A percentile compares a stretch with the other conserved stretches of the same genome.
phyloP scores from a whole-genome alignment of 2,113 vertebrate species.

The Marmota monax region DNA sequence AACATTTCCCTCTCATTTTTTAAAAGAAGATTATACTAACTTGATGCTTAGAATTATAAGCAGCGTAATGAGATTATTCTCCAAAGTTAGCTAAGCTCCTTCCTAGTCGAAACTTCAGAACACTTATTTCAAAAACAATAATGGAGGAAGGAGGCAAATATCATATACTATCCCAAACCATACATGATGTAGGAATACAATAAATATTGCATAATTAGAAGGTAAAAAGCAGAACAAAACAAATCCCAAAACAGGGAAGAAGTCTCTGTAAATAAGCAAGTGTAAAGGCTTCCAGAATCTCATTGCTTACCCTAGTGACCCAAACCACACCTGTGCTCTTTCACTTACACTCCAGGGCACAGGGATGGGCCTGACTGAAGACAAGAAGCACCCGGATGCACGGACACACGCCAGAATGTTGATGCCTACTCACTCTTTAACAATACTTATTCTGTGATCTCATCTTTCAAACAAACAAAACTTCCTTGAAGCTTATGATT shows the following conservation, averaged over 20 bases:
- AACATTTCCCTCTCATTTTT: neutral
- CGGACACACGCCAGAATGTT: neutral
- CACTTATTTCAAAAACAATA: neutral
- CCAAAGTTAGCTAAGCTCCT: neutral
- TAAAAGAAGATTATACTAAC: neutral
- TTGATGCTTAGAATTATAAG: neutral
- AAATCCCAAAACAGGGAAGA: neutral
- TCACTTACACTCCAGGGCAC: neutral
- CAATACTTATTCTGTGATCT: neutral
- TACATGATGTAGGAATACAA: neutral
- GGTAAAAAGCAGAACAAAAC: neutral
- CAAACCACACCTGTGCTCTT: neutral
- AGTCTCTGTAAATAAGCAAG: neutral
- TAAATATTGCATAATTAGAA: neutral
- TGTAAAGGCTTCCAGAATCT: neutral
- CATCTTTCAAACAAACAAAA: constrained; percentile 38
- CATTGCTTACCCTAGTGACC: neutral
- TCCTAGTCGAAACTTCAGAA: neutral
- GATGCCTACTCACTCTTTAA: neutral
- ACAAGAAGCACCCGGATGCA: neutral
- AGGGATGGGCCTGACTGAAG: neutral
- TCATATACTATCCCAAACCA: neutral
- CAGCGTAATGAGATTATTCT: neutral
- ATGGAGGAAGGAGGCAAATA: neutral
- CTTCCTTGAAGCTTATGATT: neutral